Evolutionary conservation across 2,113 vertebrate genomes (phyloP), one percentile per base, ranked within the genome.

Genomic region (Ailuropoda melanoleuca): DNA sequence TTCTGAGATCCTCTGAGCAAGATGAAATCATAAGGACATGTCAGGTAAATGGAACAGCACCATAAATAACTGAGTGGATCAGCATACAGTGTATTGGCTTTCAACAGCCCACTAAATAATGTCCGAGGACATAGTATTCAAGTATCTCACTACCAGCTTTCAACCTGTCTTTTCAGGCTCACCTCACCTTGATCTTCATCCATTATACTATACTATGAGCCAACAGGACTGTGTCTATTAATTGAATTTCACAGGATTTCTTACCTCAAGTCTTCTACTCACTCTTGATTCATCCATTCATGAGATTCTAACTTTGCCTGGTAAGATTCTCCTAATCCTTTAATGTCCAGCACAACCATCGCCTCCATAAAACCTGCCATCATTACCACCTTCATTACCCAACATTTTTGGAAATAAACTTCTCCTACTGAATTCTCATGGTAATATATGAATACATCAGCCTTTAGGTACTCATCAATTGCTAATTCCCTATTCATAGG

Each of bases 21-120:
- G 75, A 93, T 82, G 58, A 87, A 97, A 95, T 93, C 86, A 93
- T 95, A 93, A 96, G 82, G 37, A 86, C 82, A 91, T 88, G 72
- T 91, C 92, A 97, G 39, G 56, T 78, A 95, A 95, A 75, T 21
- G 21, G 31, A 96, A 31, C 53, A 82, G 24, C 26, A 39, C 50
- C 88, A 66, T 95, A 96, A 97, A 97, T 97, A 96, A 97, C 24
- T 8, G 5, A 58, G 3, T 48, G 64, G 64, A 60, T 93, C 56
- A 55, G 24, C 11, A 1, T 53, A 83, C 17, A 43, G n/a, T 14
- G 24, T 62, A n/a, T 8, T 37, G 82, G 24, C 72, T 96, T 88
- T 95, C 92, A 91, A 60, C 10, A n/a, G 37, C 9, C 26, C 46
- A 77, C 46, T 97, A 91, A 97, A 83, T 93, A 96, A 96, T 77